Conservation (phyloP, 2,113 vertebrate genomes). For the Ciconia stormi region DNA sequence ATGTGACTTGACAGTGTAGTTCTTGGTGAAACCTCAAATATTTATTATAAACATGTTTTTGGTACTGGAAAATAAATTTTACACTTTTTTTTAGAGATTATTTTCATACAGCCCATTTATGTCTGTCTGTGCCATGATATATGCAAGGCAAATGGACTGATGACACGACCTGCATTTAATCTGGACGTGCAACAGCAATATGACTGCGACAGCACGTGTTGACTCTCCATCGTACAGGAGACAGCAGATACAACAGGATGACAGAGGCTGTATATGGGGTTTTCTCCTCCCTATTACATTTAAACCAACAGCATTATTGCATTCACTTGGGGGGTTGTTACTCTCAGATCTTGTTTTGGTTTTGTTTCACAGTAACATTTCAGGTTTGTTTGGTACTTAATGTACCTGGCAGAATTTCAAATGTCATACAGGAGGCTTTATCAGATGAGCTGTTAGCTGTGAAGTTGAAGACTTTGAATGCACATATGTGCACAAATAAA, state of each 20-base stretch:
- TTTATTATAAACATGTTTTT: background rate
- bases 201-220: background rate
- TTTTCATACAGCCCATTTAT: background rate
- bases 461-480: background rate
- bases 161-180: background rate
- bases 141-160: background rate
- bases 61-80: background rate
- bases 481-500: background rate
- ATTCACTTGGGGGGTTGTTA: background rate
- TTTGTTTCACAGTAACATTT: background rate
- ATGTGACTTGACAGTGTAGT: background rate
- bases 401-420: background rate
- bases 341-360: background rate
- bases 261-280: background rate
- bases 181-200: background rate
- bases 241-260: background rate
- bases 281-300: background rate
- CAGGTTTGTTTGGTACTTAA: background rate
- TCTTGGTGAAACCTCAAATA: background rate
- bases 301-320: background rate
- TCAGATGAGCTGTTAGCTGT: background rate
- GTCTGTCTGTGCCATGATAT: background rate
- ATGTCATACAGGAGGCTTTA: background rate
- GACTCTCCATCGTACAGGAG: background rate
- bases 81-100: background rate